Base-by-base conservation (phyloP, 2,113 vertebrate species). In the Bothrops jararaca region DNA sequence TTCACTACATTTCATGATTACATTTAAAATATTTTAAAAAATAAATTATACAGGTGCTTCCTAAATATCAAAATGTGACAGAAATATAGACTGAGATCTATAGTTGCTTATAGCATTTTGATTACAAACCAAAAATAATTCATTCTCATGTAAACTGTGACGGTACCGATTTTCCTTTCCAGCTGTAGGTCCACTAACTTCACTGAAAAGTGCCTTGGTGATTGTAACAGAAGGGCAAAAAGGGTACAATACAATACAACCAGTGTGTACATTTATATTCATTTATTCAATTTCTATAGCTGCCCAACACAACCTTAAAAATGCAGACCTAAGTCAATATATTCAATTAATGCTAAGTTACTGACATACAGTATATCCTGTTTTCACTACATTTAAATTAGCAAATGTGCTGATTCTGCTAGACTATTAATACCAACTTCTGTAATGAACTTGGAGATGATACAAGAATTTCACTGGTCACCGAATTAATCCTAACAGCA, bases 1-100 rank as follows among this genome's bases (percentile, higher is more conserved):
- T 94, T 95, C 92, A 60, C 93, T 29, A 93, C 91, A 80, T 54
- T 91, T 34, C 91, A 88, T 26, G 87, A 91, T 88, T 93, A 85
- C 69, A 20, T 39, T 34, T 80, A 39, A 74, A 39, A 20, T 74
- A 74, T 80, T 0, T 10, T 13, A 11, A 92, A 93, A 9, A n/a
- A 26, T 13, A n/a, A 94, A 95, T 90, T 9, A 34, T 57, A 91
- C 60, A 39, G 34, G 18, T 48, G 24, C 5, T 56, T 39, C 87
- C 57, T 26, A 93, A 93, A 93, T 85, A 89, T 58, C 29, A 85
- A 85, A 24, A 4, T 64, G 23, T 91, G 80, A 8, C 0, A 0
- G 13, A 94, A 80, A 56, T 50, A 88, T 88, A 80, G n/a, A 88
- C 60, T 74, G 58, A 34, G 85, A 53, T 80, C 18, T 42, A 80